Conservation (phyloP, 2,797 vertebrate species). For the Myiotriccus ornatus region DNA sequence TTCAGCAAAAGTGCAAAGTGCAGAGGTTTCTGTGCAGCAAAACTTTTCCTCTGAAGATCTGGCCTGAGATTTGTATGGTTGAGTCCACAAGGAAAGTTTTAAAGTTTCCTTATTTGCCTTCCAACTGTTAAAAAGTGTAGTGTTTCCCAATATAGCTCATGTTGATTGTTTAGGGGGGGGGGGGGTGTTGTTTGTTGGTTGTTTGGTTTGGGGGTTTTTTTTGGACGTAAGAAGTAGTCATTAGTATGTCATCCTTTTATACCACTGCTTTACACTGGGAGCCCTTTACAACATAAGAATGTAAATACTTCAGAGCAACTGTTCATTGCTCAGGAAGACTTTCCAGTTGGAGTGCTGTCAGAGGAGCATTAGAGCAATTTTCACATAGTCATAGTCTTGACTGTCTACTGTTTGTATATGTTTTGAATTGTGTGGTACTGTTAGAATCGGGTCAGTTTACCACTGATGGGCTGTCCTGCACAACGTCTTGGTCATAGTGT, state of each 20-base stretch:
- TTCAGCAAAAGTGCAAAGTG: neutral
- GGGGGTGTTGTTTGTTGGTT: neutral
- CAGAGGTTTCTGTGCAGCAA: neutral
- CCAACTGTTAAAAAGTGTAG: neutral
- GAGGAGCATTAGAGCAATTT: neutral
- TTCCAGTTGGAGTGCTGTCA: neutral
- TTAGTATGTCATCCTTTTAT: neutral
- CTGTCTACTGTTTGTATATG: neutral
- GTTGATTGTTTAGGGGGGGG: too few species aligned
- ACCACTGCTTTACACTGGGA: neutral
- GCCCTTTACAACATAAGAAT: neutral
- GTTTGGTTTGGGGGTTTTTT: fast-evolving
- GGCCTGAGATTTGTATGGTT: neutral
- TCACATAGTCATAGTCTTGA: neutral
- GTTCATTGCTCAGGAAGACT: neutral
- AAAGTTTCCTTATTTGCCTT: neutral
- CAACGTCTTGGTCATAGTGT: neutral
- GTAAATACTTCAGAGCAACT: neutral
- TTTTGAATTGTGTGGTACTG: neutral
- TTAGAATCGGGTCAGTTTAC: neutral
- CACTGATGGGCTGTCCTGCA: neutral
- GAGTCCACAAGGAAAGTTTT: neutral
- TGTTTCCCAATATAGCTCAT: neutral
- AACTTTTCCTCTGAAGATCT: neutral
- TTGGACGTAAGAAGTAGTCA: neutral